Evolutionary conservation across 2,797 vertebrate species (phyloP), one percentile per base, ranked within the genome.

Genomic region (Balearica regulorum): DNA sequence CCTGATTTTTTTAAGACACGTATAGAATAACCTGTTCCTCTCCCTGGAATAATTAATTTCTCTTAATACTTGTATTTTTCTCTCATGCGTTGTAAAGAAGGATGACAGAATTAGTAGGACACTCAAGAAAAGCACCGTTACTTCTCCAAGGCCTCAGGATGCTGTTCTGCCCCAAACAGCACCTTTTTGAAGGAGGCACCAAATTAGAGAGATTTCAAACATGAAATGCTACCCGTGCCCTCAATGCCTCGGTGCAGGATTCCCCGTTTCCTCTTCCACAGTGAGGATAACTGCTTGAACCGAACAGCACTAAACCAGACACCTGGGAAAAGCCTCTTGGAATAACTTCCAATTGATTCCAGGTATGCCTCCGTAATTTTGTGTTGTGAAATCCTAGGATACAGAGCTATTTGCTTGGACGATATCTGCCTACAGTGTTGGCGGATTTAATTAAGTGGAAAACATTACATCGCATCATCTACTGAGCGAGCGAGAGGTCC

Each of bases 391-490:
- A 57, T 58, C 39, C 60, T 73, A 5, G 2, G 10, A 46, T 21
- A 51, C 10, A 5, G 2, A 55, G 43, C 31, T 51, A 4, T 60
- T 89, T 55, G 39, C 37, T 64, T 37, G 24, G 51, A 54, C 53
- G n/a, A 7, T 28, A 22, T 35, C 54, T 58, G 80, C 68, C 41
- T 51, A 21, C 24, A 35, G 17, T 13, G 41, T 0, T 20, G 57
- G 68, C 2, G 10, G 54, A 24, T 76, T 88, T 91, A 92, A 93
- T 62, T n/a, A 65, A 72, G 61, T 54, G 62, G 87, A 95, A 91
- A 81, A 61, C 20, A 66, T 41, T 9, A 37, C 5, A 39, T 6
- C 0, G 0, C 6, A 28, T 24, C 83, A 65, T 51, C 44, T 51
- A 35, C 18, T 0, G 3, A 65, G 41, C 2, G 4, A 72, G 20